Conservation (phyloP, 2,113 vertebrate species). For the Anhinga rufa region DNA sequence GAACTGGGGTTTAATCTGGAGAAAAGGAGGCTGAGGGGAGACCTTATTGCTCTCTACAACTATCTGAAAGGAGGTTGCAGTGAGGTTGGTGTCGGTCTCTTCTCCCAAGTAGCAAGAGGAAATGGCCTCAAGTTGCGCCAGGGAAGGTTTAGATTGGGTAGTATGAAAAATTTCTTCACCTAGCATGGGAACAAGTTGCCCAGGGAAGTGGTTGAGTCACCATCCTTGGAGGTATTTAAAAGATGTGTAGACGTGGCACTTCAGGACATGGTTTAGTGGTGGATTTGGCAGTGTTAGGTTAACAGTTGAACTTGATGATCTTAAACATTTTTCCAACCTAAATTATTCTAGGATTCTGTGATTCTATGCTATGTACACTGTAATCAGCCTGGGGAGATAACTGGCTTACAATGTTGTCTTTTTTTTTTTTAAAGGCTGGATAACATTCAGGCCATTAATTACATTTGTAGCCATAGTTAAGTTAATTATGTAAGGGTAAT, state of each 20-base stretch:
- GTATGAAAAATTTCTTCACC: neutral
- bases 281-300: neutral
- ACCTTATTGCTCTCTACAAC: accelerated
- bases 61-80: neutral
- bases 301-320: no score
- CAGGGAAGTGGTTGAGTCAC: neutral
- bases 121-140: accelerated
- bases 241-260: accelerated
- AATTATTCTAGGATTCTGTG: neutral
- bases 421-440: neutral
- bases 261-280: neutral
- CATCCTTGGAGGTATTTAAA: neutral
- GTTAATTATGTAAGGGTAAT: neutral
- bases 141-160: neutral
- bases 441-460: neutral
- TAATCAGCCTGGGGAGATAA: neutral
- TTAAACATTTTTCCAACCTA: no score
- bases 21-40: neutral
- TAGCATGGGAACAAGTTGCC: neutral
- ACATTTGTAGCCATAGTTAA: neutral
- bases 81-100: neutral
- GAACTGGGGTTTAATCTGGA: neutral
- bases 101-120: neutral
- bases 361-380: neutral
- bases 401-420: neutral